Evolutionary conservation across 2,888 invertebrate species (phyloP).

Genomic region (Lasioglossum villosulum): DNA sequence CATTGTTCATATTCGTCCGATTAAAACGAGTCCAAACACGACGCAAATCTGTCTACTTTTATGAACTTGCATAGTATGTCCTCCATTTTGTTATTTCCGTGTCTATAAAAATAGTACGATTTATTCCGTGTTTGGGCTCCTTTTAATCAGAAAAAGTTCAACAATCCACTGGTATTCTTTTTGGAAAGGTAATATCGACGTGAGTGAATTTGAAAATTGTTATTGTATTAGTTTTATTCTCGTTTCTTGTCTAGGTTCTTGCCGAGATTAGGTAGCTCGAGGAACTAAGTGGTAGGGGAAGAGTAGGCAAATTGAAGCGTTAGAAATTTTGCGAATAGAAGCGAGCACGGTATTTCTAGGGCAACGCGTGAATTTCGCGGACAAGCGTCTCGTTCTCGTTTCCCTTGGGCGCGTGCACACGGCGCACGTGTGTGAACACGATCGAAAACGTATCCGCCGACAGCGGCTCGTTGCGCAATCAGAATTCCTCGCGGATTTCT

Average conservation of each 20-base stretch:
- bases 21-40: neutral
- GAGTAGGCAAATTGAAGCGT: neutral
- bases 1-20: neutral
- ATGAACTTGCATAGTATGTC: neutral
- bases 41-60: neutral
- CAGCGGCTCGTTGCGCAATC: conserved; percentile 32
- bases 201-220: neutral
- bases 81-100: neutral
- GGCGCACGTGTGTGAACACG: neutral
- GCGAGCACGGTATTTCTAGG: conserved; percentile 3
- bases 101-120: neutral
- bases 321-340: neutral
- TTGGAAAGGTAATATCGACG: neutral
- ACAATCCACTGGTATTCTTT: neutral
- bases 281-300: neutral
- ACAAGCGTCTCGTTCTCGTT: conserved; percentile 14
- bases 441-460: conserved; percentile 32
- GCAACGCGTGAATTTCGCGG: neutral
- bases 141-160: neutral
- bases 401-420: conserved; percentile 7
- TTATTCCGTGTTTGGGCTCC: neutral
- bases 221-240: neutral
- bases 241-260: neutral
- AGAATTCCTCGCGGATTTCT: conserved; percentile 33
- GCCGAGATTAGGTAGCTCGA: neutral